These are phyloP conservation scores for Crocodylus rhombifer DNA, from an alignment of 2,797 vertebrate species.

Conservation along the genomic window DNA sequence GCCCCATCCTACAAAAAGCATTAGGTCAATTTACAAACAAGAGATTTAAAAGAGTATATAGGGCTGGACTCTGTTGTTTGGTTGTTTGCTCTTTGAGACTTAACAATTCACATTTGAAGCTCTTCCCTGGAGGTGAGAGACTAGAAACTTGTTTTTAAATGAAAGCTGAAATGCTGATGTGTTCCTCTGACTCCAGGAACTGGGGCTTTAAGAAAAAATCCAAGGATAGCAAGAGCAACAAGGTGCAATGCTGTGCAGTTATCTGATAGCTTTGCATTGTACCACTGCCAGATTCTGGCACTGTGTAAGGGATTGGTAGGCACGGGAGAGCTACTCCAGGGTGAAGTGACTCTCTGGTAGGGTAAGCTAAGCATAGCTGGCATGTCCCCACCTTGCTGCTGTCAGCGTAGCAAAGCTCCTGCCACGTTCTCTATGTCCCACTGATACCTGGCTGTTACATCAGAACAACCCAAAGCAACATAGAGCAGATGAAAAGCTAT, in stretches of 20 bases:
- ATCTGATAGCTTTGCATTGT: too few species aligned
- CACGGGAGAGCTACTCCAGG: too few species aligned
- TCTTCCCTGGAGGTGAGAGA: not conserved
- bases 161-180: not conserved
- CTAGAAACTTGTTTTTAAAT: not conserved
- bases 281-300: too few species aligned
- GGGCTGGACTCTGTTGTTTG: not conserved
- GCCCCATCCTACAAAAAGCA: not conserved
- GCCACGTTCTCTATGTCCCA: not conserved
- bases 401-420: not conserved
- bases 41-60: not conserved
- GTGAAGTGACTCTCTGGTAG: not conserved
- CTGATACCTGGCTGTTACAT: not conserved
- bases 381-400: not conserved
- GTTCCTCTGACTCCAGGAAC: not conserved
- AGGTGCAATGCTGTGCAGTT: too few species aligned
- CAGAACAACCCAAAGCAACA: not conserved
- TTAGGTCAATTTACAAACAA: not conserved
- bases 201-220: not conserved
- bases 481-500: not conserved
- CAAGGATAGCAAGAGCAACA: not conserved
- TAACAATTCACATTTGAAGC: not conserved
- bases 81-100: too few species aligned
- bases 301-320: too few species aligned
- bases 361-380: not conserved